A percentile compares a stretch with the other conserved stretches of the same genome.
Evolutionary conservation across 2,888 invertebrate genomes (phyloP).

Genomic region (Boloria selene): DNA sequence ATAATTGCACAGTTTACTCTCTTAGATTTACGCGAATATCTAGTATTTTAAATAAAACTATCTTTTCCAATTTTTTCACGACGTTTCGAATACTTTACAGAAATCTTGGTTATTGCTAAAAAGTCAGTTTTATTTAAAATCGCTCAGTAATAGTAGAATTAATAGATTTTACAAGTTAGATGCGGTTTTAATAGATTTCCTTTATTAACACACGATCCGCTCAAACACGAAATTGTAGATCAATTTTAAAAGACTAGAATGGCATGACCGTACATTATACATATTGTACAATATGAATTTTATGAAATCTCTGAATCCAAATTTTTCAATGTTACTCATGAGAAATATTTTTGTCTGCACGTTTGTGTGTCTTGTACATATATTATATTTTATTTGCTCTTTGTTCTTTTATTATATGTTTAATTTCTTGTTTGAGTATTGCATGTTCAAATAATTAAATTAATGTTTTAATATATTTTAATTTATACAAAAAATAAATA

Average conservation of each 20-base stretch:
- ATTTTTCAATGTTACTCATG: conserved; percentile 1
- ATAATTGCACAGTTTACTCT: conserved; percentile 21
- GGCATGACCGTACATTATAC: conserved; percentile 22
- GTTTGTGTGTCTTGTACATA: conserved; percentile 28
- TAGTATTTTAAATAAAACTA: too few relatives aligned
- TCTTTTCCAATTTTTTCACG: too few relatives aligned
- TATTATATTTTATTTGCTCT: conserved; percentile 49
- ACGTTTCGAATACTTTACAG: too few relatives aligned
- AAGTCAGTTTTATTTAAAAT: too few relatives aligned
- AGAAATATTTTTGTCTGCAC: conserved; percentile 20
- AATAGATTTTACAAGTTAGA: conserved; percentile 6
- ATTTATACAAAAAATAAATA: conserved; percentile 6
- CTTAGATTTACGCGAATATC: too few relatives aligned
- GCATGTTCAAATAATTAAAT: conserved; percentile 52
- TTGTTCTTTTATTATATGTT: conserved; percentile 39
- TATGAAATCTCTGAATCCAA: background rate
- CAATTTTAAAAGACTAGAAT: conserved; percentile 43
- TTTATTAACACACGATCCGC: conserved; percentile 41
- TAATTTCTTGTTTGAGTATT: conserved; percentile 75
- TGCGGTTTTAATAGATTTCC: conserved; percentile 4
- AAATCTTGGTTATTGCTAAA: too few relatives aligned
- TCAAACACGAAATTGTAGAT: conserved; percentile 69
- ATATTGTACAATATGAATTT: background rate
- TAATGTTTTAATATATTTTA: conserved; percentile 12
- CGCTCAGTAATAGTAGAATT: conserved; percentile 34